A percentile compares a stretch with the other conserved stretches of the same genome.
These are phyloP conservation scores for Rhopilema esculentum DNA, from an alignment of 30 jellyfish, hydroid and myxozoan species.

Conservation along the genomic window DNA sequence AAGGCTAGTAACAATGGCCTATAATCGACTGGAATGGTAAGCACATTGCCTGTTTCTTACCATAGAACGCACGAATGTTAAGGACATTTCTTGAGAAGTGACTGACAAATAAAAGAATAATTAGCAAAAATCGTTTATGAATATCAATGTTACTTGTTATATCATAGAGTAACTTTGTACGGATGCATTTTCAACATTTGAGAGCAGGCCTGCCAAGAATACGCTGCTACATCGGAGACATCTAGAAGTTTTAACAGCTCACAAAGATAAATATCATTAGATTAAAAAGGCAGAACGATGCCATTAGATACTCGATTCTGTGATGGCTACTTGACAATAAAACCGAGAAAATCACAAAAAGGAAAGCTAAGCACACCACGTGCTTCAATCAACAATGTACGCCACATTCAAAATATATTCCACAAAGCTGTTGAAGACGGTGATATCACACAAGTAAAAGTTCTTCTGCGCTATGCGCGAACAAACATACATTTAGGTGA, in stretches of 20 bases:
- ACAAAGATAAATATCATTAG: neutral
- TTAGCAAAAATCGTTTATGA: neutral
- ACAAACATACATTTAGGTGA: constrained; percentile 74
- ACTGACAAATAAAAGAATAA: too few relatives aligned
- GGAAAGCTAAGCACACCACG: constrained; percentile 37
- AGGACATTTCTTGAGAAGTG: neutral
- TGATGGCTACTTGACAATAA: constrained; percentile 75
- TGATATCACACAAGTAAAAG: constrained; percentile 91
- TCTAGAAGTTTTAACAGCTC: neutral
- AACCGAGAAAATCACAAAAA: constrained; percentile 58
- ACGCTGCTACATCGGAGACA: neutral
- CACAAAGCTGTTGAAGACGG: constrained; percentile 86
- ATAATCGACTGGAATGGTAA: neutral
- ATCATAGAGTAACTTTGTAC: neutral
- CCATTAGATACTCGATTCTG: constrained; percentile 70
- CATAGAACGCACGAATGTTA: neutral
- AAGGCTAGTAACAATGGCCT: neutral
- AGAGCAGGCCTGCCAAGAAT: neutral
- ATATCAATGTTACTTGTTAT: neutral
- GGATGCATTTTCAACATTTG: neutral
- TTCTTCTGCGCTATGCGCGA: constrained; percentile 79
- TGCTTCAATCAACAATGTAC: constrained; percentile 38
- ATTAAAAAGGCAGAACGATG: constrained; percentile 12
- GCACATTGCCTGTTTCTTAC: neutral
- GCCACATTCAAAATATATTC: constrained; percentile 71